Base-by-base conservation (phyloP, 2,888 invertebrate genomes). In the Mechanitis messenoides region DNA sequence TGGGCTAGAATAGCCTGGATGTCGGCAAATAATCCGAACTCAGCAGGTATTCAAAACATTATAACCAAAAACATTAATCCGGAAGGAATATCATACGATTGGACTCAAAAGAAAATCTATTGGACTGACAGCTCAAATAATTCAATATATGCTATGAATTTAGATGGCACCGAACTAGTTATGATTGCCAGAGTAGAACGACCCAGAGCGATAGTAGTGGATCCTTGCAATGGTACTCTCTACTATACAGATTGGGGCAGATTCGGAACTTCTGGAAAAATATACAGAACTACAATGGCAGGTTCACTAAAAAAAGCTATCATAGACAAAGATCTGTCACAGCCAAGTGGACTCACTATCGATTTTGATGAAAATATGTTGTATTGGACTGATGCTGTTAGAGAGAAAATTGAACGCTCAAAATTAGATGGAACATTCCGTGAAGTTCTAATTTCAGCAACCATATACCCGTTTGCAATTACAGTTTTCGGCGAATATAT, bases 171-270 rank as follows among this genome's bases (percentile, higher is more conserved):
- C 0, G 94, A 96, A 71, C 85, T 96, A 56, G 96, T 97, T 0
- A 97, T 97, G 95, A 97, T 99, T 61, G 95, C 97, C 0, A 91
- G 96, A 72, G 98, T 98, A 0, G 97, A 98, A 79, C 91, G 98
- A 62, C 98, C 98, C 0, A 90, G 98, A 72, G 98, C 98, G 0
- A 96, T 99, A 61, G 98, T 98, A 0, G 93, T 99, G 0, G 97
- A 99, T 87, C 99, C 99, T 0, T 99, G 99, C 87, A 96, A 96
- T 76, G 98, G 98, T 12, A 95, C 96, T 0, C 84, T 99, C 20
- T 99, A 97, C 84, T 99, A 95, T 85, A 98, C 98, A 0, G 98
- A 98, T 78, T 98, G 97, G 97, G 97, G 97, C 12, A 92, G 96
- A 65, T 97, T 96, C 76, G 97, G 97, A 4, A 96, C 96, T 0